Conservation (phyloP, 1,140 invertebrate genomes). For the Bombus affinis region DNA sequence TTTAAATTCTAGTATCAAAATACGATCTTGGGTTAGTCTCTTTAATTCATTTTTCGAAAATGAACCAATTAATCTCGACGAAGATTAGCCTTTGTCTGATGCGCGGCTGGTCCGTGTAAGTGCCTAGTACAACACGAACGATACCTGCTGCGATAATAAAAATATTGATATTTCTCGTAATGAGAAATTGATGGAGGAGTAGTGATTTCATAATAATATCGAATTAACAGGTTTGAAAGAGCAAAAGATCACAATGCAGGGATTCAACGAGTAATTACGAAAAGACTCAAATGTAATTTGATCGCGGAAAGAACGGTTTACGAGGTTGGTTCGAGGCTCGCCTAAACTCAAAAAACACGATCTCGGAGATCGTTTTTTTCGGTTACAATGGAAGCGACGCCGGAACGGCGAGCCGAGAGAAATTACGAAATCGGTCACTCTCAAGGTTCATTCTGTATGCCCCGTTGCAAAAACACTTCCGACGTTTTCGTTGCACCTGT, state of each 20-base stretch:
- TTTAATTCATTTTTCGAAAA: too few relatives aligned
- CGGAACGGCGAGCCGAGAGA: background rate
- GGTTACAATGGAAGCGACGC: background rate
- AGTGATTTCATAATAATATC: background rate
- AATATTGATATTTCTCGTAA: too few relatives aligned
- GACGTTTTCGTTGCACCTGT: conserved; percentile 61
- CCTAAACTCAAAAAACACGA: background rate
- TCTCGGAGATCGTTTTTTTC: background rate
- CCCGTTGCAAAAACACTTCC: conserved; percentile 53
- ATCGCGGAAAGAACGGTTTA: background rate
- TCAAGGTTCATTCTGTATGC: conserved; percentile 58
- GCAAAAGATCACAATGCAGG: background rate
- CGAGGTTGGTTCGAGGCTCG: background rate
- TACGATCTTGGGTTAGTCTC: too few relatives aligned
- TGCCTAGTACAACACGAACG: too few relatives aligned
- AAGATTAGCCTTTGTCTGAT: rapidly evolving
- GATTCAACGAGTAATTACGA: background rate
- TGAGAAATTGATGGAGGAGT: too few relatives aligned
- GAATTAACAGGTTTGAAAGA: background rate
- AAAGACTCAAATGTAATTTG: background rate
- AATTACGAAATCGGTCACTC: conserved; percentile 62
- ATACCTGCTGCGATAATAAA: background rate
- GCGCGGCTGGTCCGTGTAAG: too few relatives aligned
- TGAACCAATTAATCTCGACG: too few relatives aligned
- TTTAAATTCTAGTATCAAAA: rapidly evolving